Conservation (phyloP, 2,113 vertebrate species). For the Neopipo cinnamomea region DNA sequence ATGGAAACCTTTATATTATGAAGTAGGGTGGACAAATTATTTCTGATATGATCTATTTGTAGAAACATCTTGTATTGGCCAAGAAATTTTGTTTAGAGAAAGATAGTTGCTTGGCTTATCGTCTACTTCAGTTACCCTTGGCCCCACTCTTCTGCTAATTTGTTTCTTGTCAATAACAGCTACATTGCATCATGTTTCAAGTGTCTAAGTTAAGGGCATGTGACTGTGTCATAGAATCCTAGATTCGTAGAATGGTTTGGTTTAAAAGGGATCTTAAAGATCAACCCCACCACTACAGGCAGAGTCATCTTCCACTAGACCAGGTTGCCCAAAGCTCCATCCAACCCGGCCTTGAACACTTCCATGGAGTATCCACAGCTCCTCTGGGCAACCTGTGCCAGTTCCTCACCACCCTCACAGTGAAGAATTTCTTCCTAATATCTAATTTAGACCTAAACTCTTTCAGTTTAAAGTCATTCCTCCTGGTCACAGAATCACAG, state of each 20-base stretch:
- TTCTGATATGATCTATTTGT: conserved; percentile 4
- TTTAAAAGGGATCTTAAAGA: neutral
- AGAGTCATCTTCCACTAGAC: neutral
- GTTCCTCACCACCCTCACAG: neutral
- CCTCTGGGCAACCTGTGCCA: neutral
- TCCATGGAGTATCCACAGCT: neutral
- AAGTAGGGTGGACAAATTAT: neutral
- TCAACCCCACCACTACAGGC: neutral
- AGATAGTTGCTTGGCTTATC: neutral
- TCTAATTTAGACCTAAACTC: neutral
- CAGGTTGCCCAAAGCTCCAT: neutral
- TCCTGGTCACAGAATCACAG: neutral
- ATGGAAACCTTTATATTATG: neutral
- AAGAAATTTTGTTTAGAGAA: conserved; percentile 30
- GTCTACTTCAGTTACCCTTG: conserved; percentile 2
- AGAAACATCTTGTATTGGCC: neutral
- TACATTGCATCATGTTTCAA: conserved; percentile 1
- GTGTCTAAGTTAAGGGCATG: neutral
- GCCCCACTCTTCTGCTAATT: neutral
- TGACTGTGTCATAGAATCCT: neutral
- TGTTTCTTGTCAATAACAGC: neutral
- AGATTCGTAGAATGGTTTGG: neutral
- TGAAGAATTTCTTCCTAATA: neutral
- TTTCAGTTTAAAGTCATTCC: neutral
- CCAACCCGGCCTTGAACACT: neutral